Base-by-base conservation (phyloP, 2,113 vertebrate species). In the Eurystomus gularis region DNA sequence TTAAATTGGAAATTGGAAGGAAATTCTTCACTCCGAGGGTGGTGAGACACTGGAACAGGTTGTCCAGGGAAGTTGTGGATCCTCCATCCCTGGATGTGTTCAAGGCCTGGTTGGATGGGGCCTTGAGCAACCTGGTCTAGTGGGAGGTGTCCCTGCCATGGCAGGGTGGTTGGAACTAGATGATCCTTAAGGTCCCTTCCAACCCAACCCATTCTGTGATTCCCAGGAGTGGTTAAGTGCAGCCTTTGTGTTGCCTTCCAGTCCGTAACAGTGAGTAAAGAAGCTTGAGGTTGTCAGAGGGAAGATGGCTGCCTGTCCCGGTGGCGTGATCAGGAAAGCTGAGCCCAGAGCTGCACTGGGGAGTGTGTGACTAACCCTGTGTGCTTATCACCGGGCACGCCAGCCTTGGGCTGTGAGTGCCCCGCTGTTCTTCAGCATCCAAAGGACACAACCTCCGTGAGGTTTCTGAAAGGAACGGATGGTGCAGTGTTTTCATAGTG, bases 301-400 rank as follows among this genome's bases (percentile, higher is more conserved):
- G 1, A 24, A 85, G 77, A 17, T 21, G 24, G 9, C 52, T 20
- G 39, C 3, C 0, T 44, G 24, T 55, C 69, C 12, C 1, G 9
- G 24, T 4, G 54, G 46, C 40, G 25, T 31, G 35, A 24, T 6
- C 13, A 57, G 62, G 62, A 49, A 37, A 9, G 6, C 3, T 0
- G 1, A 88, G 57, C 4, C 33, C 72, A 26, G 72, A 48, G 81
- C 81, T 57, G 39, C 5, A 0, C 57, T 52, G 77, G 68, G 64
- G 21, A 10, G 9, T 8, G 26, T 11, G 54, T 37, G 62, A 40
- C 46, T 20, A 5, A 31, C 7, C 25, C 13, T 24, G 31, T 3
- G 6, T 48, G 12, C 0, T 0, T 9, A 17, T 18, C 10, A 1
- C 51, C 3, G 3, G 52, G 37, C 18, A 4, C 3, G 17, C 6